These are phyloP conservation scores for Fragum fragum DNA, from an alignment of 2,888 invertebrate genomes.

Conservation along the genomic window DNA sequence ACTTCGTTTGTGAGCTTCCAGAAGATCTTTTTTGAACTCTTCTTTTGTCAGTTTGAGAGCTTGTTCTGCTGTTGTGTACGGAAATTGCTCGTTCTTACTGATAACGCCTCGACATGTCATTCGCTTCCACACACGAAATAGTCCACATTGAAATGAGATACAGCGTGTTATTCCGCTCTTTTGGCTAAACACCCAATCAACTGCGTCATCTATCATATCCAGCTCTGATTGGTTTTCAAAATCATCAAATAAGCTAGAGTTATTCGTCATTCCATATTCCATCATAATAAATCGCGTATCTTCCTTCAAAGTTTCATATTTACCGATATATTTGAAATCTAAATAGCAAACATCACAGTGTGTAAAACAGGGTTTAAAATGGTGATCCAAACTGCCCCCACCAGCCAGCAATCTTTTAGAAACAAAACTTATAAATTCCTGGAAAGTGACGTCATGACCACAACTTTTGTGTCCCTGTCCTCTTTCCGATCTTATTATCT, in stretches of 20 bases:
- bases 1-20: conserved; percentile 34
- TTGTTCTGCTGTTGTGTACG: conserved; percentile 40
- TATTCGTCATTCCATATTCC: conserved; percentile 27
- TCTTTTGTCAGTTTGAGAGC: conserved; percentile 30
- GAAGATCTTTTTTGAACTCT: conserved; percentile 35
- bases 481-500: conserved; percentile 44
- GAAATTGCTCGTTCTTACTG: conserved; percentile 53
- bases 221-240: conserved; percentile 23
- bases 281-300: conserved; percentile 61
- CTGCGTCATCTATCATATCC: conserved; percentile 2
- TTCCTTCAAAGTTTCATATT: conserved; percentile 68
- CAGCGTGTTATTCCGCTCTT: conserved; percentile 37
- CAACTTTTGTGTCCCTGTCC: conserved; percentile 32
- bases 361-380: conserved; percentile 67
- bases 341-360: conserved; percentile 69
- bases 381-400: conserved; percentile 46
- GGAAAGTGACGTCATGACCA: conserved; percentile 69
- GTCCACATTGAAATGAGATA: conserved; percentile 51
- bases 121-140: conserved; percentile 62
- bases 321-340: conserved; percentile 68
- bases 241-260: not conserved
- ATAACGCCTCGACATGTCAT: conserved; percentile 65
- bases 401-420: conserved; percentile 34
- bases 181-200: conserved; percentile 33
- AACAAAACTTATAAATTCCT: conserved; percentile 65